Conservation (phyloP, 2,888 invertebrate species). For the Pristionchus arcanus region DNA sequence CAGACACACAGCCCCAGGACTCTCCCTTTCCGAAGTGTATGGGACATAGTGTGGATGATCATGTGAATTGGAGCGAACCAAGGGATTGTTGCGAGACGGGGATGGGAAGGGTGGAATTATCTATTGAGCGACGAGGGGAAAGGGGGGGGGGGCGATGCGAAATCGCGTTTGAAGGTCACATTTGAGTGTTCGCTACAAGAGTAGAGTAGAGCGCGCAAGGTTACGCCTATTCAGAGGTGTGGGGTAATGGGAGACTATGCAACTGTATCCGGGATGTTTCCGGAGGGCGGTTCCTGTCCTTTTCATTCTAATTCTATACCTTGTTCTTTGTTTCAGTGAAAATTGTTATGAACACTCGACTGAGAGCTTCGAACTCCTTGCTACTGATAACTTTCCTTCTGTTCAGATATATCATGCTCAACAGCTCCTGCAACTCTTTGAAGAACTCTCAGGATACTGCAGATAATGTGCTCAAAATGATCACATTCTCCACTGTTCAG, state of each 20-base stretch:
- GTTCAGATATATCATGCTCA: no score
- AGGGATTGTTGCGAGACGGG: conserved; percentile 12
- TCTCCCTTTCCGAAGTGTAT: no score
- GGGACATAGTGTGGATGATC: no score
- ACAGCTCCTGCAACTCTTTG: no score
- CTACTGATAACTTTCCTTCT: no score
- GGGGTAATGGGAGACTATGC: neutral
- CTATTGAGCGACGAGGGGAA: conserved; percentile 6
- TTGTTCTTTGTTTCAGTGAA: neutral
- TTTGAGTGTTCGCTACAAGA: neutral
- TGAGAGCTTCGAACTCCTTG: no score
- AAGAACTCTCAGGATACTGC: neutral
- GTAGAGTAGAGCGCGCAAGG: conserved; percentile 8
- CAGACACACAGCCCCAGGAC: no score
- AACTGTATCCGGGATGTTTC: neutral
- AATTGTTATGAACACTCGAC: neutral
- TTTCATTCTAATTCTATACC: neutral
- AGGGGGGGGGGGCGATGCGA: conserved; percentile 12
- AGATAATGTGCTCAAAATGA: neutral
- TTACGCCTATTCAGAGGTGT: conserved; percentile 25
- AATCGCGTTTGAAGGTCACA: conserved; percentile 39
- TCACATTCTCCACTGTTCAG: neutral
- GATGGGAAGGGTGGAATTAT: conserved; percentile 32
- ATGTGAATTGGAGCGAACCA: neutral
- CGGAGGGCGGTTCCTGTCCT: neutral